These are phyloP conservation scores for Colletes gigas DNA, from an alignment of 1,140 invertebrate species.

Conservation along the genomic window DNA sequence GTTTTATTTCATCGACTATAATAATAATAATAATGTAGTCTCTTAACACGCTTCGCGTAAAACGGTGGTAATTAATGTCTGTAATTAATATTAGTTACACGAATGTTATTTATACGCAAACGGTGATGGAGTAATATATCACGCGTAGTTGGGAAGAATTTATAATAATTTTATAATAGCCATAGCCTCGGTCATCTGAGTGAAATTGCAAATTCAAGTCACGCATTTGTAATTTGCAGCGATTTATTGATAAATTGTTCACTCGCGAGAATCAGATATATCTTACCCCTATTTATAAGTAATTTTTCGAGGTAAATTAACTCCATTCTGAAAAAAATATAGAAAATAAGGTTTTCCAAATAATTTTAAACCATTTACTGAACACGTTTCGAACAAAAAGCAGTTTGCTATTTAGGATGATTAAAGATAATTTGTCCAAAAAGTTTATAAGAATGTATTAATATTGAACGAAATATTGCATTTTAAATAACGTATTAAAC, in stretches of 20 bases:
- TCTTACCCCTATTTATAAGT: not conserved
- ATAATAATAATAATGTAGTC: not conserved
- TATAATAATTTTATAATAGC: slow-evolving; percentile 18
- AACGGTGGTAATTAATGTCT: slow-evolving; percentile 11
- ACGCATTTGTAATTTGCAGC: slow-evolving; percentile 14
- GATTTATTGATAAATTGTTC: slow-evolving; percentile 1
- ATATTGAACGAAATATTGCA: no score
- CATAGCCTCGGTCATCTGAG: not conserved
- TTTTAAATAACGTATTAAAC: no score
- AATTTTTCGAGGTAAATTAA: not conserved
- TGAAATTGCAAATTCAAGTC: not conserved
- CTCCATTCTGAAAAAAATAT: not conserved
- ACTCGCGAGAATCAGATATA: not conserved
- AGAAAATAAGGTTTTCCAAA: no score
- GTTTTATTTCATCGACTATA: not conserved
- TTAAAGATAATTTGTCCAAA: no score
- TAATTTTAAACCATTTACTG: no score
- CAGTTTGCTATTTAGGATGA: no score
- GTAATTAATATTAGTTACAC: slow-evolving; percentile 15
- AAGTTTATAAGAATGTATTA: no score
- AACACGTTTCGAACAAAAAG: no score
- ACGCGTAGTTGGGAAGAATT: slow-evolving; percentile 12
- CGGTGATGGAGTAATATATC: not conserved
- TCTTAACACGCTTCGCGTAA: not conserved
- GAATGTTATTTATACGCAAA: slow-evolving; percentile 11